A percentile compares a stretch with the other conserved stretches of the same genome.
Conservation (phyloP, 1,140 invertebrate species). For the Saxidomus purpurata region DNA sequence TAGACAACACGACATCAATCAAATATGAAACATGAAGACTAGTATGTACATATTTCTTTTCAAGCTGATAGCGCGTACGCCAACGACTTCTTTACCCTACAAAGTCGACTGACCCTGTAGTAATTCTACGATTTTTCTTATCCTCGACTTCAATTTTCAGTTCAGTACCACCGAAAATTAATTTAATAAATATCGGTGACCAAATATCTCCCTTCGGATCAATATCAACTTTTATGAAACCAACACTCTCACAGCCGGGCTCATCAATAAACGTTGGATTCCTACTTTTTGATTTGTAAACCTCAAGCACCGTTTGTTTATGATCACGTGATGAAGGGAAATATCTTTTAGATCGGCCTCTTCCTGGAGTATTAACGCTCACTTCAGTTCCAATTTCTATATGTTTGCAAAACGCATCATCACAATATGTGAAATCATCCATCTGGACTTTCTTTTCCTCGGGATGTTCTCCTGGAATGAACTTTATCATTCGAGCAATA, state of each 20-base stretch:
- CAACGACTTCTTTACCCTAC: constrained; percentile 25
- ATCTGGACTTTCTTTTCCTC: constrained; percentile 5
- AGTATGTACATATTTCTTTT: too few species aligned
- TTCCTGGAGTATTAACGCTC: neutral
- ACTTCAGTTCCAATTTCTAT: constrained; percentile 45
- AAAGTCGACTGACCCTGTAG: constrained; percentile 32
- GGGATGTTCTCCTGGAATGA: constrained; percentile 8
- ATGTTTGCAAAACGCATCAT: constrained; percentile 45
- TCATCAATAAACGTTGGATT: constrained; percentile 12
- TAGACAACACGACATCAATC: too few species aligned
- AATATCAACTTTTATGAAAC: constrained; percentile 13
- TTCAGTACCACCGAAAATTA: constrained; percentile 53
- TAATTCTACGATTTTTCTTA: constrained; percentile 23
- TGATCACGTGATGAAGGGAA: neutral
- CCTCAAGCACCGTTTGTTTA: constrained; percentile 27
- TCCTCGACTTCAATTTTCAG: constrained; percentile 54
- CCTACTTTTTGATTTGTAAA: neutral
- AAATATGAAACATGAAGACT: too few species aligned
- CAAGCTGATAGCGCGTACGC: too few species aligned
- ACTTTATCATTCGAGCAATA: constrained; percentile 11
- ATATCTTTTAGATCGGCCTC: neutral
- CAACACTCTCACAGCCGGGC: neutral
- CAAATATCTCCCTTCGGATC: constrained; percentile 1
- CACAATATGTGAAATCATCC: neutral
- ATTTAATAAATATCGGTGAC: neutral